Conservation (phyloP, 2,888 invertebrate genomes). For the Caenorhabditis panamensis region DNA sequence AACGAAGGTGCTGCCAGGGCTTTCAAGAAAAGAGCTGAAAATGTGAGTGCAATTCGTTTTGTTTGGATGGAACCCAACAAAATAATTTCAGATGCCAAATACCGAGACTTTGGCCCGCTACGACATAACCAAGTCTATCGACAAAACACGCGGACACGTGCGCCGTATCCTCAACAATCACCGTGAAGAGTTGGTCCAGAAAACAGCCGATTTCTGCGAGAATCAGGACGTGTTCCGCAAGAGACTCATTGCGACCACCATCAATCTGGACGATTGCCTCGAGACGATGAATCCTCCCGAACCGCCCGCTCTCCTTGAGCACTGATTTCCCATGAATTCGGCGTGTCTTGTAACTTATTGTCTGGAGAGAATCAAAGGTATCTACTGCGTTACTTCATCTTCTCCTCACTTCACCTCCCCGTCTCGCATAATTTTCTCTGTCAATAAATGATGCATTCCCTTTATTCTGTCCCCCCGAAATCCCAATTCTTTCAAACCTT, state of each 20-base stretch:
- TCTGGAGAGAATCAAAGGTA: background rate
- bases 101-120: constrained; percentile 5
- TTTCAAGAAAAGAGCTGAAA: background rate
- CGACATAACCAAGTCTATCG: background rate
- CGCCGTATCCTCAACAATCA: background rate
- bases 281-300: background rate
- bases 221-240: constrained; percentile 13
- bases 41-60: background rate
- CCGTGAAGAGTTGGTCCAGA: background rate
- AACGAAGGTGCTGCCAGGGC: background rate
- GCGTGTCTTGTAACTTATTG: background rate
- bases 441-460: background rate
- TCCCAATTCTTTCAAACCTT: background rate
- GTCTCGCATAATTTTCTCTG: background rate
- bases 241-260: background rate
- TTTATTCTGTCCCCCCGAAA: background rate
- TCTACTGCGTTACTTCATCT: background rate
- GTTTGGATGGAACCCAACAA: background rate
- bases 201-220: constrained; percentile 6
- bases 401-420: background rate
- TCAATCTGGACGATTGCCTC: background rate
- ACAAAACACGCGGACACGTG: background rate
- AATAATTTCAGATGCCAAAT: background rate
- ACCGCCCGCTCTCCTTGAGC: background rate
- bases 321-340: background rate